Conservation (phyloP, 2,888 invertebrate species). For the Trachelus tabidus region DNA sequence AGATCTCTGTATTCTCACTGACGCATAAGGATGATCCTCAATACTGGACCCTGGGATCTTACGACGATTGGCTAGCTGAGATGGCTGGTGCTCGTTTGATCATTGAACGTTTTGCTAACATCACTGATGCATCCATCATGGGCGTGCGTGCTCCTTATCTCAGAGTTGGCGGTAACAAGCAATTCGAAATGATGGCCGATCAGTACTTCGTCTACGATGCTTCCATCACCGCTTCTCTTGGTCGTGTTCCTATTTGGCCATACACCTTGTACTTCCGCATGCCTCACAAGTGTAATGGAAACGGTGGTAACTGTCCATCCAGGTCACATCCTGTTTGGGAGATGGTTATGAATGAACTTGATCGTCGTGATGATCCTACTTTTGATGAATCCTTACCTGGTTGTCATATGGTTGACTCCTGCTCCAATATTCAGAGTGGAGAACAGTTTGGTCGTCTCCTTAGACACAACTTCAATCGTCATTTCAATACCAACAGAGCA, state of each 20-base stretch:
- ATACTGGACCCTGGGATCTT: conserved; percentile 88
- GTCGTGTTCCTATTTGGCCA: conserved; percentile 95
- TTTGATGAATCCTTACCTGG: conserved; percentile 94
- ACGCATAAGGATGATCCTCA: conserved; percentile 93
- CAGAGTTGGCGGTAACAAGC: conserved; percentile 92
- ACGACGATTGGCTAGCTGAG: conserved; percentile 94
- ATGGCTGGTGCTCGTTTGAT: conserved; percentile 93
- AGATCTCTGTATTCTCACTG: conserved; percentile 91
- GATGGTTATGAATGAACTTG: conserved; percentile 95
- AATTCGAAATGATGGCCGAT: conserved; percentile 97
- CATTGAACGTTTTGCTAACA: conserved; percentile 89
- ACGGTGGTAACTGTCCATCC: conserved; percentile 92
- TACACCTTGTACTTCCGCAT: conserved; percentile 97
- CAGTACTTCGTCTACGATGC: conserved; percentile 96
- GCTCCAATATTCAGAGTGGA: conserved; percentile 91
- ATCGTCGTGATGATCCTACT: conserved; percentile 92
- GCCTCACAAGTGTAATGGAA: conserved; percentile 95
- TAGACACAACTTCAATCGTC: conserved; percentile 94
- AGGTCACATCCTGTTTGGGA: conserved; percentile 93
- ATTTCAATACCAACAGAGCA: conserved; percentile 92
- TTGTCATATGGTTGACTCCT: conserved; percentile 95
- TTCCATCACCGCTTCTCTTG: conserved; percentile 89
- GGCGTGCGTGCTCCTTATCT: conserved; percentile 90
- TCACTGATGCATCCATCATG: conserved; percentile 91
- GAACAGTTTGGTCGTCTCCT: conserved; percentile 91